Base-by-base conservation (phyloP, 2,113 vertebrate genomes). In the Corythaixoides concolor region DNA sequence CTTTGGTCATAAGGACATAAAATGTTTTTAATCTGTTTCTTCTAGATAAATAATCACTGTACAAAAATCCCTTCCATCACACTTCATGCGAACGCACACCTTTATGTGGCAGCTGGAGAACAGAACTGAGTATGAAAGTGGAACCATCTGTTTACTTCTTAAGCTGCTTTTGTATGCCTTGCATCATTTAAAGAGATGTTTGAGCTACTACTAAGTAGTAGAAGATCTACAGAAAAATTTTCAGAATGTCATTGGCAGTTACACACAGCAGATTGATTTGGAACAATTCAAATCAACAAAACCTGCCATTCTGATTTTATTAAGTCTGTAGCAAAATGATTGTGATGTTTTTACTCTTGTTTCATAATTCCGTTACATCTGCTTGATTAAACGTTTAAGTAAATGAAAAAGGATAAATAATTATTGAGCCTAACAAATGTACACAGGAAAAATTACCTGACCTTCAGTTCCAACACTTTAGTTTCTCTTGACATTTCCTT, bases 401-500 rank as follows among this genome's bases (percentile, higher is more conserved):
- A 83, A 90, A 59, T 93, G 67, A 86, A 50, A 90, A 81, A 67
- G 9, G 17, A 35, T 89, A 91, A 86, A 94, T 88, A 91, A 56
- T 93, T 75, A 85, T 86, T 37, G 35, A 84, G 35, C 53, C 39
- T 74, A 84, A 67, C 32, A 90, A 94, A 85, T 60, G 27, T 55
- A 77, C 56, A 74, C 56, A 90, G 60, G 60, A 72, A 72, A 90
- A 93, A 80, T 87, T 69, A 90, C 41, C 83, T 94, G 92, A 90
- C 92, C 92, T 95, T 90, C 83, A 73, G 11, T 74, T 92, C 47
- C 55, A 90, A 47, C 43, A 39, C 79, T 86, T 80, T 10, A 68
- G 47, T 78, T 80, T 95, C 91, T 88, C 88, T 96, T 96, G 88
- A 94, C 75, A 74, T 95, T 95, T 92, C 58, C 68, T 93, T 85